These are phyloP conservation scores for Incurvaria masculella DNA, from an alignment of 2,888 invertebrate genomes.

Conservation along the genomic window DNA sequence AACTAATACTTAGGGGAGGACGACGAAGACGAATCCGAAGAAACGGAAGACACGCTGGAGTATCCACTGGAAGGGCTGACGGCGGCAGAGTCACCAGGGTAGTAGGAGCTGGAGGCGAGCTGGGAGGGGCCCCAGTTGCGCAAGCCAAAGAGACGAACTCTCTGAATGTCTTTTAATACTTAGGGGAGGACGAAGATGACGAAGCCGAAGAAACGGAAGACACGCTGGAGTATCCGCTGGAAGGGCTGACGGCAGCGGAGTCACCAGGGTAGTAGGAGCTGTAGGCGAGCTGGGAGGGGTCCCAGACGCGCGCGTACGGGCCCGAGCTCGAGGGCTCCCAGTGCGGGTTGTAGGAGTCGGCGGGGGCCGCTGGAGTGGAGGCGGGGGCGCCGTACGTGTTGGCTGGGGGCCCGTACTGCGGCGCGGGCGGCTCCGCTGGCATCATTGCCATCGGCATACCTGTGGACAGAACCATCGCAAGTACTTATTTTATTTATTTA, in stretches of 20 bases:
- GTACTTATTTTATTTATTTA: too few relatives aligned
- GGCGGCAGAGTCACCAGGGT: too few relatives aligned
- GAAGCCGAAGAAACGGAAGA: constrained; percentile 37
- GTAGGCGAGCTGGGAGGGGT: constrained; percentile 65
- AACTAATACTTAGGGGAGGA: too few relatives aligned
- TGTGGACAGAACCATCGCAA: constrained; percentile 20
- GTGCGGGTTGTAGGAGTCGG: constrained; percentile 69
- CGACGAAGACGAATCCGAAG: too few relatives aligned
- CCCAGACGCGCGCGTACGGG: constrained; percentile 79
- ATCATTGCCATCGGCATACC: constrained; percentile 73
- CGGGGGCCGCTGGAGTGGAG: constrained; percentile 58
- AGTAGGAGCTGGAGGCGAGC: too few relatives aligned
- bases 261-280: constrained; percentile 70
- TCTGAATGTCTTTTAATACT: background rate
- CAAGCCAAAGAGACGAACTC: too few relatives aligned
- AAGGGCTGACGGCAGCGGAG: constrained; percentile 55
- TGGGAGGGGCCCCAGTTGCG: too few relatives aligned
- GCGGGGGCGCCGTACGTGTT: constrained; percentile 50
- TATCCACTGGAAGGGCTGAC: too few relatives aligned
- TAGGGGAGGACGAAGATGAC: constrained; percentile 26
- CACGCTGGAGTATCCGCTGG: constrained; percentile 46
- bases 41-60: too few relatives aligned
- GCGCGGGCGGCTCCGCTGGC: constrained; percentile 57
- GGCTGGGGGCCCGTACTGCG: constrained; percentile 65
- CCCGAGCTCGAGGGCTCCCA: constrained; percentile 72